Evolutionary conservation across 2,113 vertebrate genomes (phyloP), one percentile per base, ranked within the genome.

Genomic region (Amphiprion percula): DNA sequence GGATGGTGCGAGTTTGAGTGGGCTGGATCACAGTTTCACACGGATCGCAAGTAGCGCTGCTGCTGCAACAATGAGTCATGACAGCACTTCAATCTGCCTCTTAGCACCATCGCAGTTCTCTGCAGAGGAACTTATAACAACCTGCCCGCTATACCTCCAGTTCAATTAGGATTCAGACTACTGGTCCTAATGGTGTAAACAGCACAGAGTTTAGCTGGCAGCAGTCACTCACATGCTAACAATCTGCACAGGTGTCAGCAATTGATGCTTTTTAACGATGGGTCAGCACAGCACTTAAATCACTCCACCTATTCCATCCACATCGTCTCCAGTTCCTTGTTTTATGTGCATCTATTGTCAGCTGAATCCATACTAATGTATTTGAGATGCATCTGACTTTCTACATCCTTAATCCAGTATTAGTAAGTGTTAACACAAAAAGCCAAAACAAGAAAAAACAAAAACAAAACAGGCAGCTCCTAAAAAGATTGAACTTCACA

Each of bases 51-150:
- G 75, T 24, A 74, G 69, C 23, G 17, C 69, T 70, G 72, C 79
- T 69, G 74, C 82, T 77, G 85, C 88, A 89, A 83, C 83, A 75
- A 81, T 88, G 91, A 91, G 88, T 90, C 90, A 89, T 49, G 72
- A 78, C 80, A 71, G 71, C 37, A 55, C 78, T 80, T 84, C 79
- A 86, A 77, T 79, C 82, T 82, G 83, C 78, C 80, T 76, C 71
- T 68, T 72, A 53, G 23, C 62, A 24, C 82, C 56, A 19, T 30
- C 63, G 46, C 59, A 64, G 46, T 60, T 82, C 65, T 82, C 75
- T n/a, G 24, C 74, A 66, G 41, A 78, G 71, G 28, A 72, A 76
- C 54, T 79, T 66, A 15, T 15, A 64, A 30, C 71, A 62, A 81
- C 54, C 54, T 59, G 54, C 47, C 49, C 16, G 41, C 68, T 39